Base-by-base conservation (phyloP, 2,797 vertebrate species). In the Sciurus carolinensis region DNA sequence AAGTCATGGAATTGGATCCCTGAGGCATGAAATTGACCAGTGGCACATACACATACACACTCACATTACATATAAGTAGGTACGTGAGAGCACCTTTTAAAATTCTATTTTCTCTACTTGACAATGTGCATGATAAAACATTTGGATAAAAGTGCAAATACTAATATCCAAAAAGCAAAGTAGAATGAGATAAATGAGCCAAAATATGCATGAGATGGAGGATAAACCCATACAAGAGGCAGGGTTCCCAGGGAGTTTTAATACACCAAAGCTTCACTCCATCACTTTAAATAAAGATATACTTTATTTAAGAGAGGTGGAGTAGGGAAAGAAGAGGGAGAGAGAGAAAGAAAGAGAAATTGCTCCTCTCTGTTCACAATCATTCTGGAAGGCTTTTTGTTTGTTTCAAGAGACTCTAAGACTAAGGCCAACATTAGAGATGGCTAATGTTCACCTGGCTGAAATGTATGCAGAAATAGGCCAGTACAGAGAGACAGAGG, bases 401-500 rank as follows among this genome's bases (percentile, higher is more conserved):
- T 47, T 47, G 44, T 47, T 47, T 99, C 57, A 96, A 97, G 96
- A 2, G 47, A 97, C 8, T 0, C 42, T 57, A 36, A 44, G 92
- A 0, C 44, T 90, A 39, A 98, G 91, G 47, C 6, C 96, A 39
- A 88, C 72, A 3, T 98, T 97, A 92, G 59, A 98, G n/a, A 0
- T 0, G 64, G 98, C 98, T 50, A 17, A 97, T n/a, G 0, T 0
- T 2, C 96, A 98, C 2, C 96, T 99, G 57, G 98, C 98, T n/a
- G 1, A 5, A 0, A 76, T 93, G 62, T 98, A 98, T 11, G 90
- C 75, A 47, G 22, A 97, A 90, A 81, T 0, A 11, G 64, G 54
- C 3, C 94, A 95, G 42, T 88, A 98, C 14, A 0, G 73, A 18
- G 96, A 98, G 77, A 98, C 98, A 33, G 98, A 99, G 69, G 95